These are phyloP conservation scores for Ciconia boyciana DNA, from an alignment of 2,113 vertebrate species.

Conservation along the genomic window DNA sequence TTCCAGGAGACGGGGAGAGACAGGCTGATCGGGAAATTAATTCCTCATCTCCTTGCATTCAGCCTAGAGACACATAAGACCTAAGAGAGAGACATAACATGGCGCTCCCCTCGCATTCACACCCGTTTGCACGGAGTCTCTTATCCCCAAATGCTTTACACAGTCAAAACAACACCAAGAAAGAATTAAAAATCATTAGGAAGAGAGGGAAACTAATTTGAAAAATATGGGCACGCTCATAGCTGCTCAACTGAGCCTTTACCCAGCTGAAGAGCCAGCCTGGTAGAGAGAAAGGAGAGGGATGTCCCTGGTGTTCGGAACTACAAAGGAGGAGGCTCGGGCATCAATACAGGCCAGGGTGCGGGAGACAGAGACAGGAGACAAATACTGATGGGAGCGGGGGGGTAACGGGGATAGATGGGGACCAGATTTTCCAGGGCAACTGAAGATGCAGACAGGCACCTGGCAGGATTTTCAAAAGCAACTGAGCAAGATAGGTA, in stretches of 20 bases:
- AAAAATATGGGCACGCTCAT: neutral
- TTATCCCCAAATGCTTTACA: neutral
- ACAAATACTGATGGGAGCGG: neutral
- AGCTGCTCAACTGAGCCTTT: constrained; percentile 10
- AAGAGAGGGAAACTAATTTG: neutral
- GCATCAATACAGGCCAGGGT: neutral
- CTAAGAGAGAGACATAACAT: neutral
- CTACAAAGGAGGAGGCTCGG: constrained; percentile 14
- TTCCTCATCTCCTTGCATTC: neutral
- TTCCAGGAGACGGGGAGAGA: neutral
- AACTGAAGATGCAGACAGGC: constrained; percentile 1
- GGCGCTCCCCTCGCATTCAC: neutral
- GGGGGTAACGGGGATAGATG: neutral
- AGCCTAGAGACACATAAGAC: neutral
- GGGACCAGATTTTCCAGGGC: constrained; percentile 25
- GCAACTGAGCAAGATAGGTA: neutral
- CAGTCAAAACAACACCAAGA: neutral
- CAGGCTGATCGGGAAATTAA: neutral
- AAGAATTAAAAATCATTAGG: constrained; percentile 9
- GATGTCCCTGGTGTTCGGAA: neutral
- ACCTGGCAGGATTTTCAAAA: constrained; percentile 33
- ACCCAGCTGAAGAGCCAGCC: neutral
- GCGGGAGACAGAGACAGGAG: neutral
- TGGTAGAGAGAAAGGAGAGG: neutral
- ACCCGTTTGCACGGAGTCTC: neutral